Conservation (phyloP, 2,113 vertebrate genomes). For the Asarcornis scutulata region DNA sequence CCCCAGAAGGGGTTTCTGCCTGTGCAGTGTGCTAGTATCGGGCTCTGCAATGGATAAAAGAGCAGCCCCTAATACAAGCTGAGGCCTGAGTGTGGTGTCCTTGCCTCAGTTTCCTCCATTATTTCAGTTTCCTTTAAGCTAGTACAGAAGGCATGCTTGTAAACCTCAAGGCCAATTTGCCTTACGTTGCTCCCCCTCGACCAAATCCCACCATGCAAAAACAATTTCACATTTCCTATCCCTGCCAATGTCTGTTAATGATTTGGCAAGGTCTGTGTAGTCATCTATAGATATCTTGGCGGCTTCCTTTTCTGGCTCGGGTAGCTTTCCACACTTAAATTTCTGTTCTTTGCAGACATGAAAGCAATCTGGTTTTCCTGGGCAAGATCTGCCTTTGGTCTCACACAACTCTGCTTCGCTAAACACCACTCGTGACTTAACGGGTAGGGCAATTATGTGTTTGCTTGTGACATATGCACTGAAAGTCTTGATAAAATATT, state of each 20-base stretch:
- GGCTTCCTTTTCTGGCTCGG: neutral
- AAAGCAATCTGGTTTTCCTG: neutral
- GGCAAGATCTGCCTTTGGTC: neutral
- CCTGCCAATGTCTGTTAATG: neutral
- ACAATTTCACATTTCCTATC: neutral
- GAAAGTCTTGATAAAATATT: neutral
- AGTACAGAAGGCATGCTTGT: neutral
- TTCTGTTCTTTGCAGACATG: neutral
- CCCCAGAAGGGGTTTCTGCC: neutral
- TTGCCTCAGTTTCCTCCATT: neutral
- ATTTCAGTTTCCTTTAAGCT: neutral
- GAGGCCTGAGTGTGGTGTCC: accelerated
- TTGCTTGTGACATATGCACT: neutral
- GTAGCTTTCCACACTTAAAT: neutral
- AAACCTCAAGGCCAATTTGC: neutral
- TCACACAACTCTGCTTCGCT: neutral
- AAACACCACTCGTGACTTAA: neutral
- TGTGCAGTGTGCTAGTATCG: neutral
- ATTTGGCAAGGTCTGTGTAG: neutral
- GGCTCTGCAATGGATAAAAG: neutral
- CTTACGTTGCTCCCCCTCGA: neutral
- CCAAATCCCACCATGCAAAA: neutral
- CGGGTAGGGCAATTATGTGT: neutral
- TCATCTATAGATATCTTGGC: neutral
- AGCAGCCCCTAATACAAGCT: neutral